Evolutionary conservation across 2,113 vertebrate species (phyloP).

Genomic region (Serilophus lunatus): DNA sequence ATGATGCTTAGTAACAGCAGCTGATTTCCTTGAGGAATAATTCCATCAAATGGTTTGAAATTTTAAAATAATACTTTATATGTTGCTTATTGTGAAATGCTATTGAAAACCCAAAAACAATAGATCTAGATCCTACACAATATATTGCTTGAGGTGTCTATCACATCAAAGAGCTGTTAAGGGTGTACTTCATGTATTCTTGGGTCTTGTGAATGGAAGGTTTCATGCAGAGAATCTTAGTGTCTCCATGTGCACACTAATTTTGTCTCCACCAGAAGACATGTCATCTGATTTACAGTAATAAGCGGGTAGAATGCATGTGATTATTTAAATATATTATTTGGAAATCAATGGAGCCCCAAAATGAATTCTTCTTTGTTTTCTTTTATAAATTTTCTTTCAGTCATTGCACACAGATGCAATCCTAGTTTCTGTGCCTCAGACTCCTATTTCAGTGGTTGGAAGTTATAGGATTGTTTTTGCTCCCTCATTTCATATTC

Average conservation of each 20-base stretch:
- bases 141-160: not conserved
- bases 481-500: not conserved
- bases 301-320: not conserved
- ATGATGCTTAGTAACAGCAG: not conserved
- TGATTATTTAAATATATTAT: not conserved
- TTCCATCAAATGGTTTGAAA: not conserved
- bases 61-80: not conserved
- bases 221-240: not conserved
- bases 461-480: not conserved
- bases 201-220: not conserved
- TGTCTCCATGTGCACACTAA: not conserved
- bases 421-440: not conserved
- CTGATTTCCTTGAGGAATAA: constrained; percentile 22
- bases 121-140: not conserved
- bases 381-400: no score
- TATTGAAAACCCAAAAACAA: not conserved
- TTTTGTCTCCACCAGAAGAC: not conserved
- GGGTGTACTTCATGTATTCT: not conserved
- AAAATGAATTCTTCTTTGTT: not conserved
- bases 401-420: no score
- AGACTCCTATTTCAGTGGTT: accelerated
- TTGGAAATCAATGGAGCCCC: not conserved
- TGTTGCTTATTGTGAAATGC: not conserved
- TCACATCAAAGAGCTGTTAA: not conserved
- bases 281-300: not conserved